Percentiles rank a stretch among this genome's conserved stretches.
Conservation (phyloP, 2,888 invertebrate species). For the Papilio demoleus region DNA sequence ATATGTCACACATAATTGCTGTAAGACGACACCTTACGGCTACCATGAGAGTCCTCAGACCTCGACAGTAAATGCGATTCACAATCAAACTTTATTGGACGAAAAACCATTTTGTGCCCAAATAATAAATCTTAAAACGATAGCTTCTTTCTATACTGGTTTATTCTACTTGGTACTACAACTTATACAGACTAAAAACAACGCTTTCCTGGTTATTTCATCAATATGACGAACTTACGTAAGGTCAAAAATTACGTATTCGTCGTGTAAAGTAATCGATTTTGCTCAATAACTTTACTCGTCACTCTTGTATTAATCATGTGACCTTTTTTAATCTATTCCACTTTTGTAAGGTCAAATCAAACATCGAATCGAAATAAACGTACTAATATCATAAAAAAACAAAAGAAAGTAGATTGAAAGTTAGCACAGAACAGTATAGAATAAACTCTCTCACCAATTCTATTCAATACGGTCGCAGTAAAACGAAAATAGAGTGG, state of each 20-base stretch:
- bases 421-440: constrained; percentile 47
- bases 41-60: constrained; percentile 47
- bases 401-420: constrained; percentile 3
- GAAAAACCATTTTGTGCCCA: constrained; percentile 68
- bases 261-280: too few species aligned
- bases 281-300: too few species aligned
- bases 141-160: constrained; percentile 61
- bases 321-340: too few species aligned
- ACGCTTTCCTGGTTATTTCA: too few species aligned
- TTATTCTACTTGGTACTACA: constrained; percentile 45
- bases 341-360: background rate
- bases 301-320: too few species aligned
- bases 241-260: too few species aligned
- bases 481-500: constrained; percentile 71
- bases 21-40: constrained; percentile 53
- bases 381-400: too few species aligned
- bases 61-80: constrained; percentile 61
- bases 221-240: too few species aligned
- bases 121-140: constrained; percentile 77
- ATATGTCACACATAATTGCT: constrained; percentile 51
- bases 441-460: constrained; percentile 58
- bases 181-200: background rate
- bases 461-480: constrained; percentile 74
- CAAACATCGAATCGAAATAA: too few species aligned
- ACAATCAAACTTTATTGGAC: constrained; percentile 75